Base-by-base conservation (phyloP, 1,140 invertebrate species). In the Cepaea nemoralis region DNA sequence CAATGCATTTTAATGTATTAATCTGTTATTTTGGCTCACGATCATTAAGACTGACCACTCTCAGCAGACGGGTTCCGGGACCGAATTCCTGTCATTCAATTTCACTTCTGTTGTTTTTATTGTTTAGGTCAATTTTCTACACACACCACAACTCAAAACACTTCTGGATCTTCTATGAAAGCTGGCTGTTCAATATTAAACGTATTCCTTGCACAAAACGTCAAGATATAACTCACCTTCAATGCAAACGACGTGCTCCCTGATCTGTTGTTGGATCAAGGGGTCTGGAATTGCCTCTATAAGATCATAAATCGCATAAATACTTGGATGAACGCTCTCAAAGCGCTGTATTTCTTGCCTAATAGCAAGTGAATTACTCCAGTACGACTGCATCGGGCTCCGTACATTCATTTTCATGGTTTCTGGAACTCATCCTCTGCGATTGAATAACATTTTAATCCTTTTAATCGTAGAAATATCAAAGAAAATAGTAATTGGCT, bases 291-390 rank as follows among this genome's bases (percentile, higher is more conserved):
- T 94, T 82, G 97, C 93, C 83, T 99, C 97, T 85, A 99, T 96
- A 88, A 99, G 93, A 93, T 99, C 97, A 92, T 99, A 99, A 92
- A 99, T 97, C 87, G 97, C 97, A 93, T 99, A 99, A 91, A 99
- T 99, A 84, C 96, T 98, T 55, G 98, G 98, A 94, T 99, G 98
- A 81, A 99, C 98, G 92, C 96, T 97, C 93, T 99, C 98, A 89
- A 99, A 99, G 85, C 98, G 94, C 91, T 98, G 97, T 87, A 99
- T 99, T 94, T 99, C 98, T 92, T 98, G 96, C 87, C 97, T 93
- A 90, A 99, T 99, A 40, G 97, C 96, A 91, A 97, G 91, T 67
- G 97, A 97, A 92, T 97, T 93, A 85, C 90, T 92, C 84, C 91
- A 89, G 86, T 91, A 92, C 35, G 92, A 91, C 83, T 92, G 92